Percentiles rank a stretch among this genome's conserved stretches.
phyloP scores from a whole-genome alignment of 2,797 vertebrate species.

The Pseudopleuronectes americanus region DNA sequence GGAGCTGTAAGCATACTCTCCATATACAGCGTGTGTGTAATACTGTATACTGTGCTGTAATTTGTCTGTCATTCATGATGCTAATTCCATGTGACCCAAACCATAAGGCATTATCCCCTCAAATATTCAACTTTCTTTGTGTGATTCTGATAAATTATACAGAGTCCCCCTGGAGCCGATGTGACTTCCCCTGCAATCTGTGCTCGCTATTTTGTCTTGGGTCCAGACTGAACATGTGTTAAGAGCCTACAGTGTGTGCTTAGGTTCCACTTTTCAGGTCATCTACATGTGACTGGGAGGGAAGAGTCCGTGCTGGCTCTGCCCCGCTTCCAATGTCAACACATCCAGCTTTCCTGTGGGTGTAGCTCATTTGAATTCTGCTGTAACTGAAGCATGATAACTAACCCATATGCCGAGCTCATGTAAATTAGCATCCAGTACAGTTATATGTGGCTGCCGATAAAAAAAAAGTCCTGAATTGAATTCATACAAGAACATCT shows the following conservation, averaged over 20 bases:
- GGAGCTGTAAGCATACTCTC: conserved; percentile 30
- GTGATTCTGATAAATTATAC: conserved; percentile 10
- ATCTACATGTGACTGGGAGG: conserved; percentile 15
- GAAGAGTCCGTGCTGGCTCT: conserved; percentile 5
- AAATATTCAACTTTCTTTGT: conserved; percentile 23
- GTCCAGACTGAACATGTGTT: conserved; percentile 10
- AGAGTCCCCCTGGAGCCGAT: too few relatives aligned
- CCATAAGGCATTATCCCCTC: conserved; percentile 6
- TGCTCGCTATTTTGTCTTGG: conserved; percentile 21
- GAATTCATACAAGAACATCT: conserved; percentile 42
- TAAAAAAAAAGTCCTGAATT: conserved; percentile 26
- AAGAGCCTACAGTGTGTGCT: conserved; percentile 11
- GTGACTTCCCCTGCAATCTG: background rate
- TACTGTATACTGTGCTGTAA: conserved; percentile 41
- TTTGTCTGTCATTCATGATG: conserved; percentile 32
- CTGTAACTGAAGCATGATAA: conserved; percentile 48
- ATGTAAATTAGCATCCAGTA: conserved; percentile 63
- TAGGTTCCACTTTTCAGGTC: conserved; percentile 36
- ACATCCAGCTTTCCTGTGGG: conserved; percentile 36
- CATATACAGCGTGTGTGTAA: conserved; percentile 26
- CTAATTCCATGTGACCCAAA: conserved; percentile 21
- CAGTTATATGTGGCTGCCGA: conserved; percentile 42
- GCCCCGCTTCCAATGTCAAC: conserved; percentile 60
- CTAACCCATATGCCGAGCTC: conserved; percentile 17
- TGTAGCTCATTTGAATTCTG: conserved; percentile 64